Evolutionary conservation across 1,140 invertebrate genomes (phyloP), one percentile per base, ranked within the genome.

Genomic region (Rhizoglyphus robini): DNA sequence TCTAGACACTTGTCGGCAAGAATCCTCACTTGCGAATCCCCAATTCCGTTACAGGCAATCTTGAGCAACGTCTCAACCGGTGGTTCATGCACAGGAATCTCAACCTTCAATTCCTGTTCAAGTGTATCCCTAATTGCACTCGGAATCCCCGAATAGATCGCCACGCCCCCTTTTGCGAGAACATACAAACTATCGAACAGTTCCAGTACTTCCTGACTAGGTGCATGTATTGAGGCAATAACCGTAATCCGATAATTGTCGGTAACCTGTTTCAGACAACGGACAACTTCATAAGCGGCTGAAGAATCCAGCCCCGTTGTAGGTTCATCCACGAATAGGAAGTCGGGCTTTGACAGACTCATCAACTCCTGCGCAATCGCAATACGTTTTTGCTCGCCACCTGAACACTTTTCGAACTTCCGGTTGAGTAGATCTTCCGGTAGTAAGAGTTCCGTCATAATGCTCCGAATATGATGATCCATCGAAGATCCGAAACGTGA

Each of bases 331-430:
- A 51, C 48, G 23, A 51, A 51, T 27, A 51, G 29, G 29, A 51
- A 51, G 1, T 20, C 11, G 4, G 48, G 48, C 23, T n/a, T n/a
- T 2, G 18, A 23, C 13, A 25, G 13, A 3, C 20, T 11, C 48
- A 51, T 51, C 2, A 67, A 57, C 31, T 96, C 93, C 64, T 95
- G 77, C n/a, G 93, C 91, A 69, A 96, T 93, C 1, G 91, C 91
- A 41, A 96, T 76, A 57, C 93, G 81, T 75, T 96, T 96, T 63
- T 87, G 81, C 77, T 96, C 91, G 0, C 93, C 93, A 8, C 92
- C 92, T 0, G 31, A 41, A 57, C 66, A 67, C 15, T 31, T 20
- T 5, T 36, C 46, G 30, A 67, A 51, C 1, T 13, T 8, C 29
- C 11, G 13, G 3, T 11, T 13, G 23, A 51, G 13, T 13, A 51